These are phyloP conservation scores for Hyposoter dolosus DNA, from an alignment of 2,888 invertebrate species.

Conservation along the genomic window DNA sequence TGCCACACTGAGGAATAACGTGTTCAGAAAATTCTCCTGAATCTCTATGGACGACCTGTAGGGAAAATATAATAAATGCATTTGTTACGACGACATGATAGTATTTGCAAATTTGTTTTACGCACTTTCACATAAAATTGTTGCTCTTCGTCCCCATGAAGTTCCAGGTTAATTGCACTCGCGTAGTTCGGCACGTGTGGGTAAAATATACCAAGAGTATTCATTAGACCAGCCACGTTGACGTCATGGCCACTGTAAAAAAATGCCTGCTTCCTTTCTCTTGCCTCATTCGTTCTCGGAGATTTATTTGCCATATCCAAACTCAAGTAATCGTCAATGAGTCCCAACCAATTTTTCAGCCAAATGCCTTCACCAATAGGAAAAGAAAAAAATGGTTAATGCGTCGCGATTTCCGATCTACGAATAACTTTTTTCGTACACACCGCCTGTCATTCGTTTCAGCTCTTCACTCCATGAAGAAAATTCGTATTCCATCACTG, in stretches of 20 bases:
- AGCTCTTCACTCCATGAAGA: slow-evolving; percentile 86
- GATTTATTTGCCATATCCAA: slow-evolving; percentile 16
- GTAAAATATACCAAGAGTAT: slow-evolving; percentile 60
- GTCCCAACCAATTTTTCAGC: slow-evolving; percentile 62
- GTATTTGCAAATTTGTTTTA: neutral
- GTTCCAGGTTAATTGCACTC: slow-evolving; percentile 66
- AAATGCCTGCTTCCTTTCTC: slow-evolving; percentile 71
- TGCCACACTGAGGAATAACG: slow-evolving; percentile 55
- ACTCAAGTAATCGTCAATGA: slow-evolving; percentile 58
- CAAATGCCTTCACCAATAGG: slow-evolving; percentile 58
- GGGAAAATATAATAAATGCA: slow-evolving; percentile 3
- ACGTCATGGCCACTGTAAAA: slow-evolving; percentile 80
- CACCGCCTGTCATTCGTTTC: slow-evolving; percentile 86
- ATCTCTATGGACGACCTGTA: slow-evolving; percentile 61
- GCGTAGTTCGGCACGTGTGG: slow-evolving; percentile 65
- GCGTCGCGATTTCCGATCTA: neutral
- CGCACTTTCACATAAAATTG: slow-evolving; percentile 55
- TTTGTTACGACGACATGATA: neutral
- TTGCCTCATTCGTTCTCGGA: slow-evolving; percentile 45
- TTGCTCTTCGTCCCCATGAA: slow-evolving; percentile 51
- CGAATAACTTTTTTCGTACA: slow-evolving; percentile 30
- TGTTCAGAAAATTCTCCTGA: slow-evolving; percentile 45
- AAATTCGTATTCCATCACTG: slow-evolving; percentile 86
- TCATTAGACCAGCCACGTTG: slow-evolving; percentile 74
- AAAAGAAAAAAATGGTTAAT: neutral